Conservation (phyloP, 2,113 vertebrate genomes). For the Oncorhynchus mykiss region DNA sequence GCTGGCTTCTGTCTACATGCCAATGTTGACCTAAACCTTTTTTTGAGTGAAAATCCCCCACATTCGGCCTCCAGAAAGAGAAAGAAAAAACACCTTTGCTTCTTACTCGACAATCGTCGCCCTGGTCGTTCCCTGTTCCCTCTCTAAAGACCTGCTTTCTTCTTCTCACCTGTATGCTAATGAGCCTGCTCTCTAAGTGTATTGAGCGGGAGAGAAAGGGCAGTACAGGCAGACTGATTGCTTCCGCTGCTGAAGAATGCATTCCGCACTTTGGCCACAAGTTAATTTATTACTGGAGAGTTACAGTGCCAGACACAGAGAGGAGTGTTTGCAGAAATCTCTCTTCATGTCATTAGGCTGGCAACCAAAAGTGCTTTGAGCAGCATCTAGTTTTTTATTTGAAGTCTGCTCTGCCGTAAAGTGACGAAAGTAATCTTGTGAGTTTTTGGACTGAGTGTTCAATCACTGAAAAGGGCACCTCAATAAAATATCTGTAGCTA, state of each 20-base stretch:
- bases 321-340: slow-evolving; percentile 50
- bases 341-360: slow-evolving; percentile 27
- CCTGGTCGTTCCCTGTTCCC: slow-evolving; percentile 18
- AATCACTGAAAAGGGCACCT: too few species aligned
- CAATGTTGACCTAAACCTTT: slow-evolving; percentile 40
- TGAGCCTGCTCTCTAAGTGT: slow-evolving; percentile 31
- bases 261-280: slow-evolving; percentile 4
- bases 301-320: slow-evolving; percentile 42
- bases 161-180: slow-evolving; percentile 27
- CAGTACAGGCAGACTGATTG: slow-evolving; percentile 37
- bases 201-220: slow-evolving; percentile 47
- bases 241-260: slow-evolving; percentile 22
- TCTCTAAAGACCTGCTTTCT: slow-evolving; percentile 16
- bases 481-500: too few species aligned
- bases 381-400: slow-evolving; percentile 18
- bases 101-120: background rate
- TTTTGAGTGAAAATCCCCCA: slow-evolving; percentile 10
- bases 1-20: slow-evolving; percentile 40
- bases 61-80: background rate
- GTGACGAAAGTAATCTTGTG: slow-evolving; percentile 1
- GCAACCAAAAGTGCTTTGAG: slow-evolving; percentile 36
- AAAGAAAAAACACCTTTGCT: background rate
- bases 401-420: slow-evolving; percentile 36
- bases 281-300: slow-evolving; percentile 42
- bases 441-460: background rate